Base-by-base conservation (phyloP, 2,797 vertebrate species). In the Enteromius afrohamiltoni region DNA sequence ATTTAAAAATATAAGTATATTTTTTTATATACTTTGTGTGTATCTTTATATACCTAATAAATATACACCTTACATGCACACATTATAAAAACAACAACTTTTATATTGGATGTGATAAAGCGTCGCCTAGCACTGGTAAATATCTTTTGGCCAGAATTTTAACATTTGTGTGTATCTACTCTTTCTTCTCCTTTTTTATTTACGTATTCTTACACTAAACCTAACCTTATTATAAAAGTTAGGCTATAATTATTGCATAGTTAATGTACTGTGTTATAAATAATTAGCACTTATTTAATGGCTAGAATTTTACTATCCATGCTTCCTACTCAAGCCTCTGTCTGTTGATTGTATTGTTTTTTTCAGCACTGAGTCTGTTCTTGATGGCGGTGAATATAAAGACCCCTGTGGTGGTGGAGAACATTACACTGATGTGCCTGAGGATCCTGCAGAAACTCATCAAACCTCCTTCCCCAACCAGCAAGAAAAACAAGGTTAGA, bases 351-450 rank as follows among this genome's bases (percentile, higher is more conserved):
- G 42, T 13, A 45, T 45, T 45, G 42, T 71, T 14, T 51, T 51
- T 21, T 53, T 3, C 89, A 99, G 98, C 98, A 19, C 96, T 99
- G 85, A 99, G 97, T 88, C 95, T 99, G 83, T 99, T 99, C 91
- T 95, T 99, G 86, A 97, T 99, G 98, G 97, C 98, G 0, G 98
- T 99, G 90, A 99, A 99, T 89, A 98, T 99, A 86, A 99, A 99
- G 93, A 99, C 98, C 0, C 98, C 98, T 0, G 98, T 99, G 45
- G 98, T 99, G 42, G 98, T 99, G 83, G 98, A 99, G 87, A 99
- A 99, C 92, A 98, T 99, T 88, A 99, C 98, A 21, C 95, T 99
- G 74, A 99, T 99, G 98, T 99, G 98, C 90, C 93, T 99, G 91
- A 95, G 97, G 91, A 99, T 99, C 90, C 93, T 99, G 11, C 98